Evolutionary conservation across 2,888 invertebrate genomes (phyloP).

Genomic region (Eupeodes latifasciatus): DNA sequence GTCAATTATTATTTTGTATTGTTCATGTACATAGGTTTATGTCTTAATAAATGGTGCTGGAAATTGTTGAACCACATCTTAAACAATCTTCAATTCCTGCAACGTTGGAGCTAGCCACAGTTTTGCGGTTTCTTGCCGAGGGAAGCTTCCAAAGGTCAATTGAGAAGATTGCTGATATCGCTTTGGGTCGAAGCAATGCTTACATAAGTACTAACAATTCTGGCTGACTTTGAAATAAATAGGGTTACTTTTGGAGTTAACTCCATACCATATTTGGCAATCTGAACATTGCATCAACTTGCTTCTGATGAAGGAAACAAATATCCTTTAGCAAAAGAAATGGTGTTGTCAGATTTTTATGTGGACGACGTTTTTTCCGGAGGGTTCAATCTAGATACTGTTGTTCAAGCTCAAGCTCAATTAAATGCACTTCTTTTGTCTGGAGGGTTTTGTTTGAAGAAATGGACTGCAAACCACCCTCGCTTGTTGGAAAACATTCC

Average conservation of each 20-base stretch:
- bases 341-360: conserved; percentile 49
- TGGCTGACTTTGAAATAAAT: conserved; percentile 61
- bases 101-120: no score
- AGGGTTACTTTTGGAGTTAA: conserved; percentile 59
- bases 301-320: conserved; percentile 54
- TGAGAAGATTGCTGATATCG: no score
- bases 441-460: conserved; percentile 21
- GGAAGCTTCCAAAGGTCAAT: no score
- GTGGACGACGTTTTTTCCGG: conserved; percentile 61
- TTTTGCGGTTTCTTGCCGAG: no score
- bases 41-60: no score
- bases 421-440: conserved; percentile 11
- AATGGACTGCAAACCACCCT: conserved; percentile 35
- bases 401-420: not conserved
- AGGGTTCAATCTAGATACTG: conserved; percentile 8
- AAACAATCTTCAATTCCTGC: no score
- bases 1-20: no score
- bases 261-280: conserved; percentile 73
- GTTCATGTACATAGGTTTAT: no score
- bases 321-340: conserved; percentile 64
- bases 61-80: no score
- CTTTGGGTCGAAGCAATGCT: no score
- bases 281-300: conserved; percentile 59
- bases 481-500: conserved; percentile 21
- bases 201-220: no score